Evolutionary conservation across 2,797 vertebrate species (phyloP).

Genomic region (Lepilemur ruficaudatus): DNA sequence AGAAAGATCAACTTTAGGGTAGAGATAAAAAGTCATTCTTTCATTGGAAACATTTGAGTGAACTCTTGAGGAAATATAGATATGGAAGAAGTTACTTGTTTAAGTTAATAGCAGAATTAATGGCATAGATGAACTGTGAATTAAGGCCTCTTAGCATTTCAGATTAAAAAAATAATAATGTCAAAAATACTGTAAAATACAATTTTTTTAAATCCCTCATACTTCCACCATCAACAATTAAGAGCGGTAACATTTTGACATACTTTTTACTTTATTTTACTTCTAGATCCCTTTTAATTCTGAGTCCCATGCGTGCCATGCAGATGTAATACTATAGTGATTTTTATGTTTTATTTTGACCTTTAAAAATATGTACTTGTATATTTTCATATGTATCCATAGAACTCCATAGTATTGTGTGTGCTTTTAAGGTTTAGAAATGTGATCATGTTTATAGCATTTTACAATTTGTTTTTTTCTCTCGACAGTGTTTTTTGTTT

Average conservation of each 20-base stretch:
- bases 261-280: neutral
- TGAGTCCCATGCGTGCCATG: neutral
- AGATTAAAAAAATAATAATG: neutral
- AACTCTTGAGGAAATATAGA: neutral
- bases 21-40: slow-evolving; percentile 9
- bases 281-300: neutral
- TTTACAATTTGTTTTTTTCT: neutral
- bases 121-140: neutral
- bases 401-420: too few relatives aligned
- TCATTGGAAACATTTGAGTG: slow-evolving; percentile 26
- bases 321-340: neutral
- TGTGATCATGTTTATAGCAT: neutral
- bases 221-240: neutral
- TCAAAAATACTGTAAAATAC: neutral
- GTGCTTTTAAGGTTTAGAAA: neutral
- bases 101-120: neutral
- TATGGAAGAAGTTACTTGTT: neutral
- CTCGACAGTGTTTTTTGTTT: neutral
- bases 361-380: neutral
- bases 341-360: neutral
- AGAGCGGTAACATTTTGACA: neutral
- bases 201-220: neutral
- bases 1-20: slow-evolving; percentile 4
- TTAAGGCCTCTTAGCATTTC: neutral
- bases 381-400: neutral